Evolutionary conservation across 2,797 vertebrate genomes (phyloP).

Genomic region (Petrocephalus sullivani): DNA sequence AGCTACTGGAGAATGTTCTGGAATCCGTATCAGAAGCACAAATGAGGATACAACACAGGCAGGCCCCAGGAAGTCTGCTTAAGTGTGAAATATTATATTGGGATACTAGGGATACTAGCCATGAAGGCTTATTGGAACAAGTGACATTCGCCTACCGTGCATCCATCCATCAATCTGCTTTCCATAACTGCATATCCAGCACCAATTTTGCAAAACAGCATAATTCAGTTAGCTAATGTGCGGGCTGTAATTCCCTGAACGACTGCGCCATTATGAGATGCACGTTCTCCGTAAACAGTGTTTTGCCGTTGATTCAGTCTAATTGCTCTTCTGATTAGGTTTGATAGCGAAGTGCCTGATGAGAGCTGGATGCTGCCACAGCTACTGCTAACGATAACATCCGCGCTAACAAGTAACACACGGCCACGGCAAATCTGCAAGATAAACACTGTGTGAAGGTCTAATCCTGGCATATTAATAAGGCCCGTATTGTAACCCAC

Average conservation of each 20-base stretch:
- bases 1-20: background rate
- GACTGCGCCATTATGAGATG: background rate
- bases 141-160: background rate
- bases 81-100: background rate
- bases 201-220: background rate
- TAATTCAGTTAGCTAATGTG: background rate
- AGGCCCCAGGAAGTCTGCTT: background rate
- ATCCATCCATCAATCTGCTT: background rate
- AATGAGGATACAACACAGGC: background rate
- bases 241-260: background rate
- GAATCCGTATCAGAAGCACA: background rate
- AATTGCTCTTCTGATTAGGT: conserved; percentile 1
- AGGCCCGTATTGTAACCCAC: background rate
- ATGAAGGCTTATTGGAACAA: background rate
- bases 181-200: background rate
- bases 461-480: background rate
- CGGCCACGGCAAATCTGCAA: background rate
- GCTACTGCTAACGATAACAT: conserved; percentile 9
- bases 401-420: background rate
- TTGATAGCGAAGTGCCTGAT: background rate
- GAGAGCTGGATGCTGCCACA: background rate
- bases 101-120: background rate
- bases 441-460: background rate
- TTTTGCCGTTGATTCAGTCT: background rate
- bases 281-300: background rate